A percentile compares a stretch with the other conserved stretches of the same genome.
Evolutionary conservation across 2,888 invertebrate genomes (phyloP).

Genomic region (Cyrtodaria siliqua): DNA sequence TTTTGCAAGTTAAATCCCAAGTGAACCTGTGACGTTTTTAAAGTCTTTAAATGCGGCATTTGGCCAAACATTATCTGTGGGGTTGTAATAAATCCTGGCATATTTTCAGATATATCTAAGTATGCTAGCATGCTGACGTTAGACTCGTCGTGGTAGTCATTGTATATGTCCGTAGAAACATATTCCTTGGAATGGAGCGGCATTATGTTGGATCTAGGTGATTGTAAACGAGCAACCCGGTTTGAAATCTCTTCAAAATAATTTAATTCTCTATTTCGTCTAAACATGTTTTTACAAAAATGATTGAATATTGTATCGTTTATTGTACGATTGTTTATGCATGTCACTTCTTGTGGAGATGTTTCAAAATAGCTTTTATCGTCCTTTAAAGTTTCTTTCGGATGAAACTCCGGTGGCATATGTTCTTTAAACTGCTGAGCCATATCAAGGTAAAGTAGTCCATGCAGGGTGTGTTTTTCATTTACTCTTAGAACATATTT

Average conservation of each 20-base stretch:
- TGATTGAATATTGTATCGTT: neutral
- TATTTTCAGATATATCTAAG: slow-evolving; percentile 24
- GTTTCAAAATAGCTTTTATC: too few relatives aligned
- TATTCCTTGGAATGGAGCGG: too few relatives aligned
- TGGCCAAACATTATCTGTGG: neutral
- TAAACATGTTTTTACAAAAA: slow-evolving; percentile 9
- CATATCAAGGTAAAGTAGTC: slow-evolving; percentile 13
- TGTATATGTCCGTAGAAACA: neutral
- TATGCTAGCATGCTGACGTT: slow-evolving; percentile 6
- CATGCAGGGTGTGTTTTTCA: neutral
- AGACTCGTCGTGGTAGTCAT: neutral
- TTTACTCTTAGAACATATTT: slow-evolving; percentile 1
- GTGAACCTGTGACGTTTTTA: slow-evolving; percentile 21
- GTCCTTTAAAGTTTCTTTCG: too few relatives aligned
- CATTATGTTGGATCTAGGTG: too few relatives aligned
- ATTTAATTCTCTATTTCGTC: neutral
- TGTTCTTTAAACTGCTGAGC: slow-evolving; percentile 19
- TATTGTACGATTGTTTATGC: neutral
- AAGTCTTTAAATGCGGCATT: neutral
- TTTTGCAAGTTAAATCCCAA: slow-evolving; percentile 14
- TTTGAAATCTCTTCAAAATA: slow-evolving; percentile 1
- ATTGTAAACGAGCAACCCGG: too few relatives aligned
- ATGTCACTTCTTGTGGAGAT: too few relatives aligned
- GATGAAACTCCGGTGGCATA: too few relatives aligned
- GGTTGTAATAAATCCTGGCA: slow-evolving; percentile 2